Evolutionary conservation across 2,113 vertebrate species (phyloP).

Genomic region (Oreochromis tanganicae): DNA sequence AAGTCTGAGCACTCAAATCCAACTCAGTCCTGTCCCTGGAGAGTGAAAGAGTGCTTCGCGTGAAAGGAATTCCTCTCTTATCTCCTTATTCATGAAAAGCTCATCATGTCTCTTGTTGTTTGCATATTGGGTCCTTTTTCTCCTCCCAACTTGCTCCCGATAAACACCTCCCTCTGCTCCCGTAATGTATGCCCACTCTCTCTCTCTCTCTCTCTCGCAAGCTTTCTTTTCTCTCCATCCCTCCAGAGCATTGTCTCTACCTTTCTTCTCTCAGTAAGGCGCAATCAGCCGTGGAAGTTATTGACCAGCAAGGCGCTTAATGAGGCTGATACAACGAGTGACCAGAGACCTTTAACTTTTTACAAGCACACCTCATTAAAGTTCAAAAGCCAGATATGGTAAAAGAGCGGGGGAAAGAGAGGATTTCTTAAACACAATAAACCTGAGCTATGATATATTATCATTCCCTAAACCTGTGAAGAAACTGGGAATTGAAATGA

Average conservation of each 20-base stretch:
- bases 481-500: background rate
- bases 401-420: background rate
- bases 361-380: constrained; percentile 41
- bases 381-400: background rate
- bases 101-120: constrained; percentile 37
- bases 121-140: background rate
- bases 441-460: background rate
- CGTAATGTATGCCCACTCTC: background rate
- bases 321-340: constrained; percentile 52
- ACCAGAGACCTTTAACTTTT: constrained; percentile 44
- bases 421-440: background rate
- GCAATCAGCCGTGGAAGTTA: constrained; percentile 34
- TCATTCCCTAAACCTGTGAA: background rate
- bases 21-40: constrained; percentile 23
- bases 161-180: constrained; percentile 1
- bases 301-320: constrained; percentile 50
- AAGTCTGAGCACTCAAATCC: constrained; percentile 43
- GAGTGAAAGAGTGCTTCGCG: constrained; percentile 8
- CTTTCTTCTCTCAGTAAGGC: background rate
- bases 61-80: constrained; percentile 45
- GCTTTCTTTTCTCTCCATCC: background rate
- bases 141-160: background rate
- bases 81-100: constrained; percentile 33
- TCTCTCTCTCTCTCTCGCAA: background rate
- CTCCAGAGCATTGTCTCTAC: background rate